A percentile compares a stretch with the other conserved stretches of the same genome.
These are phyloP conservation scores for Drosophila busckii DNA, from an alignment of 1,140 invertebrate genomes.

Conservation along the genomic window DNA sequence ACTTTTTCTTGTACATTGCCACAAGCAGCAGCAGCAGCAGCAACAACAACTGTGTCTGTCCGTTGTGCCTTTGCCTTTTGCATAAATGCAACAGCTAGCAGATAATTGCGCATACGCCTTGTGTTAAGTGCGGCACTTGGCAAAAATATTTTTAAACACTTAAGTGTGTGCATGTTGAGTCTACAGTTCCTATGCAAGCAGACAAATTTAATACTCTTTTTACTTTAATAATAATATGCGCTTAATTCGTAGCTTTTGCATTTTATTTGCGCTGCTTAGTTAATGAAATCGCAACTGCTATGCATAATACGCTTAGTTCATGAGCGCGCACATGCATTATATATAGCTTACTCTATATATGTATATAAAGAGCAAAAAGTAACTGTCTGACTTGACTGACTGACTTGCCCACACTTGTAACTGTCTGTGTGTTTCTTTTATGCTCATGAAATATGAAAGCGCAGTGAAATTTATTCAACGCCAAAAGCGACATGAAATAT, in stretches of 20 bases:
- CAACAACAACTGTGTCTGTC: constrained; percentile 22
- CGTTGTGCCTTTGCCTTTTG: constrained; percentile 35
- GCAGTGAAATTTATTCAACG: constrained; percentile 39
- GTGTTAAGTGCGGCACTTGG: not conserved
- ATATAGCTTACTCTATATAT: too few relatives aligned
- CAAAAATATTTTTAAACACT: too few relatives aligned
- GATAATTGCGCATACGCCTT: constrained; percentile 23
- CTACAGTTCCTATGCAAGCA: too few relatives aligned
- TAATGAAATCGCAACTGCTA: too few relatives aligned
- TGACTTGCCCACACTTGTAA: not conserved
- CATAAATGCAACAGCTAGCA: constrained; percentile 19
- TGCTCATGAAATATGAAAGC: constrained; percentile 58
- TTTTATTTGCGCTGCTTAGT: too few relatives aligned
- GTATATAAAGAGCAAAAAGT: too few relatives aligned
- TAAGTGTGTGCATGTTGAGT: too few relatives aligned
- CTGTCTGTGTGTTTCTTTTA: constrained; percentile 7
- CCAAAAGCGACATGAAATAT: constrained; percentile 42
- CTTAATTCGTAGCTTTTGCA: too few relatives aligned
- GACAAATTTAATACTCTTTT: too few relatives aligned
- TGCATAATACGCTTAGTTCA: too few relatives aligned
- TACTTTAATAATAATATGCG: too few relatives aligned
- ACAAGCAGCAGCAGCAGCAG: constrained; percentile 22
- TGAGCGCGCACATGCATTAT: too few relatives aligned
- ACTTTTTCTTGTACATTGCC: constrained; percentile 58
- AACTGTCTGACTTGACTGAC: constrained; percentile 3